Evolutionary conservation across 1,140 invertebrate species (phyloP).

Genomic region (Drosophila gunungcola): DNA sequence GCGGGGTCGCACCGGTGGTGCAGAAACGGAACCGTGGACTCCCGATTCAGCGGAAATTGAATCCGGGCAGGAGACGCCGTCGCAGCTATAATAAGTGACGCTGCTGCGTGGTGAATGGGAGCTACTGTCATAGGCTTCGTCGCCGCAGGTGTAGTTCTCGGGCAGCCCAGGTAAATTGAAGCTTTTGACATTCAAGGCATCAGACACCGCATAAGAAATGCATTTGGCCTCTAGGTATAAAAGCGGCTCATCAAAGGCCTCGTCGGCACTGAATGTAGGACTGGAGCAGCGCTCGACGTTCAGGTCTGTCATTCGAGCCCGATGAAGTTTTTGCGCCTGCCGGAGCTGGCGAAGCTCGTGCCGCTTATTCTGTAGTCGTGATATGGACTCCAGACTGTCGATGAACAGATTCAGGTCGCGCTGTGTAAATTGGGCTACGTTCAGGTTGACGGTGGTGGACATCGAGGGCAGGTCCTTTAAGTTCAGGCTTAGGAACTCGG

Average conservation of each 20-base stretch:
- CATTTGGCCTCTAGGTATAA: conserved; percentile 68
- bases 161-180: neutral
- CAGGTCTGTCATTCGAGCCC: conserved; percentile 40
- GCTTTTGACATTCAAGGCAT: neutral
- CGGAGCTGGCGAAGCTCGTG: conserved; percentile 50
- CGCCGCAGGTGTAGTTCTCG: conserved; percentile 50
- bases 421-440: conserved; percentile 51
- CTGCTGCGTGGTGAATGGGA: conserved; percentile 56
- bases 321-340: conserved; percentile 29
- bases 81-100: conserved; percentile 61
- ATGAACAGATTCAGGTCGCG: conserved; percentile 62
- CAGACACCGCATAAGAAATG: conserved; percentile 58
- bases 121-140: conserved; percentile 66
- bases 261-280: conserved; percentile 61
- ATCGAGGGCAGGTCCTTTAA: neutral
- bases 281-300: conserved; percentile 36
- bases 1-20: conserved; percentile 44
- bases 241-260: conserved; percentile 61
- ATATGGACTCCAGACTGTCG: conserved; percentile 69
- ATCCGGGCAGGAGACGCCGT: conserved; percentile 14
- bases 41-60: conserved; percentile 68
- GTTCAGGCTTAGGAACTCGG: conserved; percentile 41
- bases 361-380: conserved; percentile 54
- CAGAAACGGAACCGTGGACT: conserved; percentile 28
- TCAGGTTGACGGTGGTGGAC: conserved; percentile 50